Percentiles rank a stretch among this genome's conserved stretches.
These are phyloP conservation scores for Brachyhypopomus occidentalis DNA, from an alignment of 2,113 vertebrate genomes.

Conservation along the genomic window DNA sequence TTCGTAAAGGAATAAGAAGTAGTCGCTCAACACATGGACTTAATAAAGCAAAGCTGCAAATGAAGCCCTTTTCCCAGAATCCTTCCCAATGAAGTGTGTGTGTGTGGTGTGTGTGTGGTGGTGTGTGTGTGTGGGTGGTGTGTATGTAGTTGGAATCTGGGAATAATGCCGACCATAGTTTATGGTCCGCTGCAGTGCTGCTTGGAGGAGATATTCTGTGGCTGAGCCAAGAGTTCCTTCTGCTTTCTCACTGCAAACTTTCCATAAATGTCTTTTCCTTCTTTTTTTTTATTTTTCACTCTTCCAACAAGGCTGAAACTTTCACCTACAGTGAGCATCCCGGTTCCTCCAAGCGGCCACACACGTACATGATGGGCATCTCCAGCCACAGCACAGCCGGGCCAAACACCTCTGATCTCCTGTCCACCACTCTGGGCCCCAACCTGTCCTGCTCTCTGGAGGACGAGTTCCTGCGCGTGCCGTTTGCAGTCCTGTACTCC, in stretches of 20 bases:
- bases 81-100: background rate
- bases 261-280: background rate
- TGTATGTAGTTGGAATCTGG: background rate
- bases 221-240: background rate
- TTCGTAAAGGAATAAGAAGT: background rate
- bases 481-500: constrained; percentile 76
- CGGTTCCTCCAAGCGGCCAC: background rate
- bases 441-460: constrained; percentile 55
- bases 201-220: background rate
- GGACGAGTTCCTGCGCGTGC: constrained; percentile 63
- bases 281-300: background rate
- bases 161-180: background rate
- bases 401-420: background rate
- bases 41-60: constrained; percentile 87
- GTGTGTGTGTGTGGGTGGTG: background rate
- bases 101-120: background rate
- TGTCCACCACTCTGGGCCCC: background rate
- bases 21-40: constrained; percentile 87
- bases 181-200: background rate
- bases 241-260: background rate
- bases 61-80: background rate
- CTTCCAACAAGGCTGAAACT: constrained; percentile 2
- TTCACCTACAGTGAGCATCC: background rate
- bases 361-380: constrained; percentile 16
- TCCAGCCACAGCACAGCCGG: background rate